Evolutionary conservation across 2,888 invertebrate species (phyloP).

Genomic region (Arctia plantaginis): DNA sequence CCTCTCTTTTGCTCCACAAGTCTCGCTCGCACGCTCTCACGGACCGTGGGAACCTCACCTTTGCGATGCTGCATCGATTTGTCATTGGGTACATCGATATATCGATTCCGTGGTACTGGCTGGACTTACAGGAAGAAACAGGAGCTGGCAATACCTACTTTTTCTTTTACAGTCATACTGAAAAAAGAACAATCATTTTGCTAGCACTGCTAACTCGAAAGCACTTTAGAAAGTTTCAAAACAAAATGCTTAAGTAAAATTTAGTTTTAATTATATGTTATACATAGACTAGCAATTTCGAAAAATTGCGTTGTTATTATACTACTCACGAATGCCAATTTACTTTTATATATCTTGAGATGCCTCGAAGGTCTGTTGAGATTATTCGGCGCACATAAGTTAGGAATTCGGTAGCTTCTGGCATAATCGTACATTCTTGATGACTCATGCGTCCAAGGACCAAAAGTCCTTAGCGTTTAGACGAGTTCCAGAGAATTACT

Average conservation of each 20-base stretch:
- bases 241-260: neutral
- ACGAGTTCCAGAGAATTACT: neutral
- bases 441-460: conserved; percentile 1
- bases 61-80: conserved; percentile 57
- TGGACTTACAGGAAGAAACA: conserved; percentile 12
- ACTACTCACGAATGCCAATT: neutral
- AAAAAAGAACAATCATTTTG: neutral
- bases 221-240: conserved; percentile 1
- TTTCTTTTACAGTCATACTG: neutral
- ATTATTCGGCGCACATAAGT: neutral
- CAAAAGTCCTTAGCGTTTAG: neutral
- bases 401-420: conserved; percentile 1
- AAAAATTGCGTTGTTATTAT: neutral
- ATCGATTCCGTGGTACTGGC: conserved; percentile 23
- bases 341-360: neutral
- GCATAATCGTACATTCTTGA: conserved; percentile 1
- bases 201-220: neutral
- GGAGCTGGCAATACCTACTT: neutral
- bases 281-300: neutral
- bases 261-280: neutral
- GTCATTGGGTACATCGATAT: conserved; percentile 47
- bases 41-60: conserved; percentile 71
- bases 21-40: conserved; percentile 65
- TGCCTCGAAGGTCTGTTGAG: neutral
- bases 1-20: conserved; percentile 33